Evolutionary conservation across 2,888 invertebrate species (phyloP).

Genomic region (Liodrosophila aerea): DNA sequence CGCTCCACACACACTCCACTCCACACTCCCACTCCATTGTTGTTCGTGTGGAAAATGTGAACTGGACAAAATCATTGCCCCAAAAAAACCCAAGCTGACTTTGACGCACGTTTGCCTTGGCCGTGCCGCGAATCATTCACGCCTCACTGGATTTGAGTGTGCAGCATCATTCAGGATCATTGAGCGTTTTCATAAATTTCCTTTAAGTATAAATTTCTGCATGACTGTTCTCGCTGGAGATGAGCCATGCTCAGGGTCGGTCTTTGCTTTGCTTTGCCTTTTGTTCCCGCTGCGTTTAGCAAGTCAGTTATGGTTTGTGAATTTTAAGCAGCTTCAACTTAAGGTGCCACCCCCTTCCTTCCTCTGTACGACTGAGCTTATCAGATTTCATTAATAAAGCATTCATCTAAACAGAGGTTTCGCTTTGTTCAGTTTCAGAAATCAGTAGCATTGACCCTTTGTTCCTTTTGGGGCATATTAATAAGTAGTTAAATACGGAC

Average conservation of each 20-base stretch:
- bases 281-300: conserved; percentile 75
- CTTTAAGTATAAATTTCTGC: conserved; percentile 54
- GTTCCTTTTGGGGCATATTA: too few species aligned
- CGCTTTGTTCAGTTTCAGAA: too few species aligned
- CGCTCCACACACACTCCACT: conserved; percentile 20
- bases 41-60: conserved; percentile 74
- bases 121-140: conserved; percentile 61
- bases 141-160: conserved; percentile 64
- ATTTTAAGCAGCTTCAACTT: conserved; percentile 55
- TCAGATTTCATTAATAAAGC: conserved; percentile 46
- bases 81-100: too few species aligned
- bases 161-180: conserved; percentile 71
- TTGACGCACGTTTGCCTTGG: conserved; percentile 42
- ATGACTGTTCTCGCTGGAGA: conserved; percentile 6
- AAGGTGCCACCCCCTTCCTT: neutral
- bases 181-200: conserved; percentile 77
- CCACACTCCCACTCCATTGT: conserved; percentile 40
- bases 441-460: too few species aligned
- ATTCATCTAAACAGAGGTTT: conserved; percentile 8
- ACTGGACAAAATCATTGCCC: conserved; percentile 60
- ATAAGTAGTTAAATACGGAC: too few species aligned
- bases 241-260: neutral
- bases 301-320: conserved; percentile 72
- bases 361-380: conserved; percentile 23
- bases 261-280: conserved; percentile 1